phyloP scores from a whole-genome alignment of 2,888 invertebrate species.

The Bellardia bayeri region DNA sequence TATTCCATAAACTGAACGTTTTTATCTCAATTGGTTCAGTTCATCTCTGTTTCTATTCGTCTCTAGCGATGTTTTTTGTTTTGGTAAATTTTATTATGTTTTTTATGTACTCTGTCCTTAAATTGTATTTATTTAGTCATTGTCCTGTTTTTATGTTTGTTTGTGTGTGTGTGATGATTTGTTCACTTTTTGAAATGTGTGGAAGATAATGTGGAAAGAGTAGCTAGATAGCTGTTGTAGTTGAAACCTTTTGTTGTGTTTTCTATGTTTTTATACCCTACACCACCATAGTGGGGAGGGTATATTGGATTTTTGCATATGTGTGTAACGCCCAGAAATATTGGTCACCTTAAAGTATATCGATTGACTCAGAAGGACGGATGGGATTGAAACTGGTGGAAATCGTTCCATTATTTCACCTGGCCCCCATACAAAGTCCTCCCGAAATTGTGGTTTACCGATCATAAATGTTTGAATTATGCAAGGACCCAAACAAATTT shows the following conservation, averaged over 20 bases:
- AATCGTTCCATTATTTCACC: no score
- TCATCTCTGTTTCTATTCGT: not conserved
- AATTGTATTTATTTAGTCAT: constrained; percentile 57
- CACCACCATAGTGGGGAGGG: no score
- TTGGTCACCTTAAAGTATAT: no score
- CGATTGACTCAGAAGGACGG: no score
- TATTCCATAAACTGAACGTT: not conserved
- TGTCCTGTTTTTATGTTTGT: constrained; percentile 35
- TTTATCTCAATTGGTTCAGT: not conserved
- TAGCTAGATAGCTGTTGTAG: not conserved
- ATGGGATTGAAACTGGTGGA: no score
- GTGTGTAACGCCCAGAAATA: no score
- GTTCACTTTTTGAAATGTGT: constrained; percentile 22
- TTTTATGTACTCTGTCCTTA: constrained; percentile 1
- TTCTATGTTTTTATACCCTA: no score
- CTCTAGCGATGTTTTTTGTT: not conserved
- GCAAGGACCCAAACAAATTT: no score
- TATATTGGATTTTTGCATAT: no score
- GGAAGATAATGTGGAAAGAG: not conserved
- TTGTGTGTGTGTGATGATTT: not conserved
- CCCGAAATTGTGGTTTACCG: no score
- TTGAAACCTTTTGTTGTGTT: not conserved
- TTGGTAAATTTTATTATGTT: constrained; percentile 35
- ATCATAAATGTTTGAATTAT: no score
- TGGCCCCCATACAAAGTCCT: no score